Evolutionary conservation across 2,113 vertebrate species (phyloP).

Genomic region (Epinephelus cyanopodus): DNA sequence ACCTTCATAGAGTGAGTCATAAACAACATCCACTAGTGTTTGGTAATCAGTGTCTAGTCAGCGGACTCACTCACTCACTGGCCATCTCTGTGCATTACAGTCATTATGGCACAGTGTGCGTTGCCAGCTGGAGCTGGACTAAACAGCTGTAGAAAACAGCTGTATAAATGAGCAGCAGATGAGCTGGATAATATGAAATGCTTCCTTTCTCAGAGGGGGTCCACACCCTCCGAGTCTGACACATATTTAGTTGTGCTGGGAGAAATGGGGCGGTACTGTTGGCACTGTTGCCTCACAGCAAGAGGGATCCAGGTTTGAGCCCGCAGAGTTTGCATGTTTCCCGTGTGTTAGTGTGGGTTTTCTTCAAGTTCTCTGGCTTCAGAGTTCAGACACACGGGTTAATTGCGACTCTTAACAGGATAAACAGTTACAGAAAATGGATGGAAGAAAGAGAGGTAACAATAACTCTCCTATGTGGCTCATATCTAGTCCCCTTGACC

Average conservation of each 20-base stretch:
- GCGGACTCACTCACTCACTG: background rate
- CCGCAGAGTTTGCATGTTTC: too few species aligned
- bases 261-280: background rate
- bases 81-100: background rate
- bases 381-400: too few species aligned
- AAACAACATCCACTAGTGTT: background rate
- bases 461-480: constrained; percentile 8
- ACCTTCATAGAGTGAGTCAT: background rate
- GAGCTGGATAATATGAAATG: constrained; percentile 5
- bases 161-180: background rate
- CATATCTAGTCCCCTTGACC: background rate
- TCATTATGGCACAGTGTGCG: background rate
- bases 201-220: background rate
- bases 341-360: too few species aligned
- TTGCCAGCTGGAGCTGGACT: background rate
- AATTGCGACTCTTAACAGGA: too few species aligned
- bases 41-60: background rate
- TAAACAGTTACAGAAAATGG: too few species aligned
- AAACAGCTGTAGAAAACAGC: background rate
- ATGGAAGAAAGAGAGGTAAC: background rate
- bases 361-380: too few species aligned
- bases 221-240: background rate
- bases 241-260: background rate
- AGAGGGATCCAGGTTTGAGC: too few species aligned
- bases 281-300: too few species aligned